Evolutionary conservation across 2,797 vertebrate genomes (phyloP), one percentile per base, ranked within the genome.

Genomic region (Darevskia nairensis): DNA sequence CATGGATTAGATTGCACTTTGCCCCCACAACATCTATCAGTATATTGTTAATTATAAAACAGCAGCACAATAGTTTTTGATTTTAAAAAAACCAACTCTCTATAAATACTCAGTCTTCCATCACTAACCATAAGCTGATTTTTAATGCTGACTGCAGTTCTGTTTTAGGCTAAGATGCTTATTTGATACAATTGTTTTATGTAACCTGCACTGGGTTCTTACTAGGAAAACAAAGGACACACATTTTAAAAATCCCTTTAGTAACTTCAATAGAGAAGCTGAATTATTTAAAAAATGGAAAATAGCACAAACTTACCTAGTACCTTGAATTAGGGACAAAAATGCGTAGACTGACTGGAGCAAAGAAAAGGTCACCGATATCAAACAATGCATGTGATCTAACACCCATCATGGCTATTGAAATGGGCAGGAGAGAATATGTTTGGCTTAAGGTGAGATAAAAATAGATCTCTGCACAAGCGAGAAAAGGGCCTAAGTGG

Each of bases 261-360:
- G 55, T 55, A 66, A 50, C 41, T 64, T 64, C 74, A 50, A 35
- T 46, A 78, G 75, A 89, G 41, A 78, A 61, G 39, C 25, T 50
- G 19, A 72, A 25, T 64, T 4, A 72, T 41, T 80, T 15, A 72
- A 61, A 61, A 59, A 64, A 83, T 17, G 39, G 15, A 72, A n/a
- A 89, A 83, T 61, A 46, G 77, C 15, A 9, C 69, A 74, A n/a
- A 79, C 80, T 86, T 89, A 89, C 88, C 84, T 5, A 77, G 15
- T 4, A 8, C 74, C 68, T 61, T 29, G 74, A 55, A 79, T 32
- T 35, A 82, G 6, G 46, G 59, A 32, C 72, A 41, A 32, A 32
- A 23, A 39, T 66, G 59, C 41, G 25, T 17, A 79, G 39, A 55
- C 35, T 27, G 76, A 32, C 44, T 71, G n/a, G 4, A 15, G 46